phyloP scores from a whole-genome alignment of 2,797 vertebrate species.

The Macrochelys suwanniensis region DNA sequence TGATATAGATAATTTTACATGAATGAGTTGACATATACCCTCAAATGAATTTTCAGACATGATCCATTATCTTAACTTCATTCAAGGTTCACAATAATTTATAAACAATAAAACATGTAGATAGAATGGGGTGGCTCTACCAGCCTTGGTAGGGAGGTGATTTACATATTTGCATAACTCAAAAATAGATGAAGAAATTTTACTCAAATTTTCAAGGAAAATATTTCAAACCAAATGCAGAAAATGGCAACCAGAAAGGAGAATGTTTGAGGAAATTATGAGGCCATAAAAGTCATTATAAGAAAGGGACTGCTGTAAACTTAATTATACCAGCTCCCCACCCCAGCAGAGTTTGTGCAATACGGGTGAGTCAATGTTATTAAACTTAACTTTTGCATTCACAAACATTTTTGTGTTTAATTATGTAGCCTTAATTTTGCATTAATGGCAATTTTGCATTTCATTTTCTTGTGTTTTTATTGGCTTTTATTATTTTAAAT shows the following conservation, averaged over 20 bases:
- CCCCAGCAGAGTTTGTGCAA: not conserved
- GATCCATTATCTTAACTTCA: not conserved
- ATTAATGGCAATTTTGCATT: not conserved
- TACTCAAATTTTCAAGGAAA: not conserved
- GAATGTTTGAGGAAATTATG: not conserved
- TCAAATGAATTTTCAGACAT: not conserved
- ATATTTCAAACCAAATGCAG: not conserved
- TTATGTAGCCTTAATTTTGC: not conserved
- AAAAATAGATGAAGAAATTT: not conserved
- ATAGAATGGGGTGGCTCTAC: not conserved
- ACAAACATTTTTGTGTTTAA: not conserved
- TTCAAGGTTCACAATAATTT: not conserved
- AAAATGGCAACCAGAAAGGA: not conserved
- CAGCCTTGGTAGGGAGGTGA: not conserved
- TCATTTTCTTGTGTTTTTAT: not conserved
- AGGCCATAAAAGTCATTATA: not conserved
- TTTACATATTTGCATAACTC: not conserved
- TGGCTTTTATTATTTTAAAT: not conserved
- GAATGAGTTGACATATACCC: not conserved
- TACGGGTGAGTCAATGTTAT: not conserved
- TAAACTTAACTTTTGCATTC: not conserved
- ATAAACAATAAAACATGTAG: not conserved
- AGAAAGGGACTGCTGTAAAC: not conserved
- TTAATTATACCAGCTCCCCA: not conserved
- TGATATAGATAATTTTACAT: not conserved